Evolutionary conservation across 2,888 invertebrate genomes (phyloP).

Genomic region (Drosophila kuntzei): DNA sequence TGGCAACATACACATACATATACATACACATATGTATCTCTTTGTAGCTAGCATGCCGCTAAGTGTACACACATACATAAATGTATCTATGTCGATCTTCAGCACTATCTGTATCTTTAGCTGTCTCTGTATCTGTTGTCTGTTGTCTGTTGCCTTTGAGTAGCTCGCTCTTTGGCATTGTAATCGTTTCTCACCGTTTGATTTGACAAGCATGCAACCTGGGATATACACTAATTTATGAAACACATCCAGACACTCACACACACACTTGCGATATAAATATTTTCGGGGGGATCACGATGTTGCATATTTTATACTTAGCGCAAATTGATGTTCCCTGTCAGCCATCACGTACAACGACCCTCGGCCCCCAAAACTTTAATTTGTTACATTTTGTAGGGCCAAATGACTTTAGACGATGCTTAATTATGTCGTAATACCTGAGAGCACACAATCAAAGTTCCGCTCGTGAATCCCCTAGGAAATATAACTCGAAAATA

Average conservation of each 20-base stretch:
- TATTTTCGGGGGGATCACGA: slow-evolving; percentile 10
- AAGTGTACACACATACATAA: slow-evolving; percentile 16
- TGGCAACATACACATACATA: slow-evolving; percentile 60
- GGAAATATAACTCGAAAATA: slow-evolving; percentile 58
- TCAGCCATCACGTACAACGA: slow-evolving; percentile 43
- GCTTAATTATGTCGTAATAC: slow-evolving; percentile 22
- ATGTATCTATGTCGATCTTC: slow-evolving; percentile 21
- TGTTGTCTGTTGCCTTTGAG: slow-evolving; percentile 24
- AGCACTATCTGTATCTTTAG: slow-evolving; percentile 27
- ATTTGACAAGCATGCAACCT: slow-evolving; percentile 69
- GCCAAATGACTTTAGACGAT: slow-evolving; percentile 21
- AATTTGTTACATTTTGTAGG: slow-evolving; percentile 55
- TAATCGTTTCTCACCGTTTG: slow-evolving; percentile 71
- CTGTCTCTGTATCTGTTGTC: slow-evolving; percentile 30
- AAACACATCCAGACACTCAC: slow-evolving; percentile 17
- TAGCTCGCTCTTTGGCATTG: slow-evolving; percentile 56
- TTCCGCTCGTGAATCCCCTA: slow-evolving; percentile 6
- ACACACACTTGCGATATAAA: slow-evolving; percentile 14
- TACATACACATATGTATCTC: slow-evolving; percentile 14
- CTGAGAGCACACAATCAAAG: slow-evolving; percentile 5
- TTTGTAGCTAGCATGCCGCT: slow-evolving; percentile 29
- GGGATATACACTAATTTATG: slow-evolving; percentile 68
- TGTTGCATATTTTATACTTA: slow-evolving; percentile 42
- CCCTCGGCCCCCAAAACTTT: slow-evolving; percentile 31
- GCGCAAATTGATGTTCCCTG: slow-evolving; percentile 69